Conservation (phyloP, 2,797 vertebrate genomes). For the Parauchenoglanis punctatus region DNA sequence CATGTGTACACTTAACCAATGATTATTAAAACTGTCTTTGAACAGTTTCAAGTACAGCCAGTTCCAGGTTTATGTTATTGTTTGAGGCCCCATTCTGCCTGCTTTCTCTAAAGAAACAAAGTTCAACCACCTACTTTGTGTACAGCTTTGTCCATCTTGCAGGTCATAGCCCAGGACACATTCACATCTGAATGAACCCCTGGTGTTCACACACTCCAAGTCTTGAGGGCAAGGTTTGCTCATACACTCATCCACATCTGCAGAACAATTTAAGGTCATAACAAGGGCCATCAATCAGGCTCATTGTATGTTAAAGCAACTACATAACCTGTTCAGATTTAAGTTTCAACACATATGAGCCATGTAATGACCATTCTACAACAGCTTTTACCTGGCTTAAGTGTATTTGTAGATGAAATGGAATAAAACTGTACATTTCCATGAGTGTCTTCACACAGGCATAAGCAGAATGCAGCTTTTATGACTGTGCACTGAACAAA, state of each 20-base stretch:
- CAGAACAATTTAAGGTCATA: constrained; percentile 38
- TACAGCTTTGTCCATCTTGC: constrained; percentile 87
- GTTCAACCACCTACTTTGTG: constrained; percentile 77
- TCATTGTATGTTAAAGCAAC: background rate
- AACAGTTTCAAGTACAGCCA: background rate
- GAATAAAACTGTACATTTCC: background rate
- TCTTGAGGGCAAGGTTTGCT: constrained; percentile 80
- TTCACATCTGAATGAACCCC: constrained; percentile 87
- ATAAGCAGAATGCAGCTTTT: background rate
- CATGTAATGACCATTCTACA: background rate
- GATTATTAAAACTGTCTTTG: background rate
- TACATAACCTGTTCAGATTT: background rate
- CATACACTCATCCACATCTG: constrained; percentile 89
- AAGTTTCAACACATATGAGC: background rate
- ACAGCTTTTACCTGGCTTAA: background rate
- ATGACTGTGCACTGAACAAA: background rate
- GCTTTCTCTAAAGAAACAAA: background rate
- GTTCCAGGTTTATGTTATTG: background rate
- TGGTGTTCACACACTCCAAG: constrained; percentile 84
- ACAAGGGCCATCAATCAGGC: background rate
- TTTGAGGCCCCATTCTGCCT: background rate
- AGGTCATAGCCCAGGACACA: constrained; percentile 88
- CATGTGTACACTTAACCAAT: background rate
- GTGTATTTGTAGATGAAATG: background rate
- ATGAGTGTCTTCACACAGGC: background rate